Evolutionary conservation across 2,113 vertebrate genomes (phyloP).

Genomic region (Craseonycteris thonglongyai): DNA sequence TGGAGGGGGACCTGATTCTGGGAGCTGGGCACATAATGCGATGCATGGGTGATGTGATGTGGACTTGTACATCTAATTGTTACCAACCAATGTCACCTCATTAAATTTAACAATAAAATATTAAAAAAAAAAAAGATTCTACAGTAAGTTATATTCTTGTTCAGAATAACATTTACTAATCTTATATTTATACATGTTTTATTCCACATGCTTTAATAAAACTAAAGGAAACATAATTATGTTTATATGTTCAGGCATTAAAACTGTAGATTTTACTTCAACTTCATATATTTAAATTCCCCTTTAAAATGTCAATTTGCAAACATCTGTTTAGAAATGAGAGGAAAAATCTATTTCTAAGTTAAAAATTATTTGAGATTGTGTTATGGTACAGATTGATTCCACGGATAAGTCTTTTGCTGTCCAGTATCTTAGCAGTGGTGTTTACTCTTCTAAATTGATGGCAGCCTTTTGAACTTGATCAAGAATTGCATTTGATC

Average conservation of each 20-base stretch:
- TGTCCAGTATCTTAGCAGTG: not conserved
- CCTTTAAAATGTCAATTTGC: not conserved
- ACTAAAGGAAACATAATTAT: not conserved
- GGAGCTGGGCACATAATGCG: too few relatives aligned
- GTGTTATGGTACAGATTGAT: not conserved
- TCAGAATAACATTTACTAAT: not conserved
- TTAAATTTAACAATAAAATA: too few relatives aligned
- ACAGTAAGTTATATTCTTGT: not conserved
- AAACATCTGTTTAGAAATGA: not conserved
- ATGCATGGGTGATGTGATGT: too few relatives aligned
- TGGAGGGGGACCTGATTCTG: too few relatives aligned
- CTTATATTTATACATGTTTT: not conserved
- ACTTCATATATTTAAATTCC: not conserved
- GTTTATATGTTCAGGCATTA: not conserved
- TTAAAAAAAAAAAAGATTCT: too few relatives aligned
- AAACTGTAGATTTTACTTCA: slow-evolving; percentile 13
- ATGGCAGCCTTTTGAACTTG: slow-evolving; percentile 2
- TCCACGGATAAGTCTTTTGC: not conserved
- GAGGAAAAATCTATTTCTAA: not conserved
- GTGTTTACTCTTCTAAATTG: not conserved
- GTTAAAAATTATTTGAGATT: not conserved
- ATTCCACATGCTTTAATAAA: not conserved
- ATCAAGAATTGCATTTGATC: not conserved
- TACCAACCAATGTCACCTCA: too few relatives aligned
- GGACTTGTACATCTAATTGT: too few relatives aligned